Evolutionary conservation across 2,888 invertebrate genomes (phyloP).

Genomic region (Drosophila rellima): DNA sequence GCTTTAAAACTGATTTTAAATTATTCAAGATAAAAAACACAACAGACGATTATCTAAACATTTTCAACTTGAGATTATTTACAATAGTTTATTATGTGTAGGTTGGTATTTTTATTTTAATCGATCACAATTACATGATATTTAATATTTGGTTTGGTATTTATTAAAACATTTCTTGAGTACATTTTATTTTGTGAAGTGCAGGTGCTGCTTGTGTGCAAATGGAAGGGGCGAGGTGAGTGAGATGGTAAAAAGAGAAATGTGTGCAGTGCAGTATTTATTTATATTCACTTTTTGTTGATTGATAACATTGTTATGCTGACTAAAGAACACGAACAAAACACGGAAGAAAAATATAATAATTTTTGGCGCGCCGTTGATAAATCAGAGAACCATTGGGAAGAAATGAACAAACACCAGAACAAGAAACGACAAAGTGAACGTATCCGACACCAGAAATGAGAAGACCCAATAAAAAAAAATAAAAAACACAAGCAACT

Average conservation of each 20-base stretch:
- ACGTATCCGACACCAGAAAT: conserved; percentile 45
- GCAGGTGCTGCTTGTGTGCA: conserved; percentile 51
- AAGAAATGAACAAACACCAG: conserved; percentile 22
- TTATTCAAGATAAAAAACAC: conserved; percentile 50
- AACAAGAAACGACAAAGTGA: conserved; percentile 19
- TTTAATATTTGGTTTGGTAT: conserved; percentile 6
- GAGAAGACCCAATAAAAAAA: conserved; percentile 14
- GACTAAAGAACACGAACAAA: conserved; percentile 52
- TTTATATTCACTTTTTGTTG: conserved; percentile 23
- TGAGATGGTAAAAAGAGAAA: conserved; percentile 3
- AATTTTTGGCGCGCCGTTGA: conserved; percentile 29
- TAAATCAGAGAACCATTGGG: conserved; percentile 25
- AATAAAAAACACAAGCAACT: conserved; percentile 7
- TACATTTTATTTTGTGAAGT: conserved; percentile 24
- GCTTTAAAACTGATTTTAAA: conserved; percentile 64
- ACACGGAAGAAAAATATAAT: conserved; percentile 24
- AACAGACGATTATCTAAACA: conserved; percentile 41
- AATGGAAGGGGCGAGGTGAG: conserved; percentile 10
- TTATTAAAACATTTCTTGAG: conserved; percentile 6
- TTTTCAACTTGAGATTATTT: conserved; percentile 54
- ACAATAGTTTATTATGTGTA: conserved; percentile 40
- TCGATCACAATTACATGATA: conserved; percentile 37
- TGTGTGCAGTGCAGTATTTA: conserved; percentile 48
- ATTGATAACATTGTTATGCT: conserved; percentile 33
- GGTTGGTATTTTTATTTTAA: conserved; percentile 9